These are phyloP conservation scores for Baronia brevicornis DNA, from an alignment of 2,888 invertebrate genomes.

Conservation along the genomic window DNA sequence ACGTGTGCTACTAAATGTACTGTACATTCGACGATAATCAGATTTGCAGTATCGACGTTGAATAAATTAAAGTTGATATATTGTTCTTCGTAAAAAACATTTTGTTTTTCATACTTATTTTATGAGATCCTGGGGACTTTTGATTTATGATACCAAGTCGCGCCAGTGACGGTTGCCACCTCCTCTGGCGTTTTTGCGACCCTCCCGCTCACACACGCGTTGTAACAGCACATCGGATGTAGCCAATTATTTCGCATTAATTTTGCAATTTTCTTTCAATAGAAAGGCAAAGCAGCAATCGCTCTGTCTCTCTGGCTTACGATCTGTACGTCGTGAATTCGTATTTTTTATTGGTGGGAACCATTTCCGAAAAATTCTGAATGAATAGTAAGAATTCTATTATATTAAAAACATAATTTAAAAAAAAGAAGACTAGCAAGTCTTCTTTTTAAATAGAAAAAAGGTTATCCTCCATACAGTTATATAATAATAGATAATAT, in stretches of 20 bases:
- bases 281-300: too few relatives aligned
- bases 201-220: conserved; percentile 34
- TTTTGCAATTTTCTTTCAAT: too few relatives aligned
- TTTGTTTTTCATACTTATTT: conserved; percentile 48
- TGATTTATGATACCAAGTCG: conserved; percentile 67
- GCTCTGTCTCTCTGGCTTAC: too few relatives aligned
- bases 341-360: too few relatives aligned
- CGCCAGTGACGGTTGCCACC: conserved; percentile 39
- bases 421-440: conserved; percentile 6
- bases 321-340: too few relatives aligned
- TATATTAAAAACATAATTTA: not conserved
- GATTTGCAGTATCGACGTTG: conserved; percentile 16
- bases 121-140: conserved; percentile 58
- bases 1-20: conserved; percentile 1
- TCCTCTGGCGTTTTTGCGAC: conserved; percentile 56
- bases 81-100: conserved; percentile 36
- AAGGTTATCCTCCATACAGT: too few relatives aligned
- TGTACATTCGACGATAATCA: conserved; percentile 1
- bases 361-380: not conserved
- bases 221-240: conserved; percentile 29
- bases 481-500: too few relatives aligned
- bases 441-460: conserved; percentile 13
- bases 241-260: conserved; percentile 14
- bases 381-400: conserved; percentile 8
- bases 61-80: conserved; percentile 32